Evolutionary conservation across 1,140 invertebrate genomes (phyloP), one percentile per base, ranked within the genome.

Genomic region (Dolichoris vasculosae): DNA sequence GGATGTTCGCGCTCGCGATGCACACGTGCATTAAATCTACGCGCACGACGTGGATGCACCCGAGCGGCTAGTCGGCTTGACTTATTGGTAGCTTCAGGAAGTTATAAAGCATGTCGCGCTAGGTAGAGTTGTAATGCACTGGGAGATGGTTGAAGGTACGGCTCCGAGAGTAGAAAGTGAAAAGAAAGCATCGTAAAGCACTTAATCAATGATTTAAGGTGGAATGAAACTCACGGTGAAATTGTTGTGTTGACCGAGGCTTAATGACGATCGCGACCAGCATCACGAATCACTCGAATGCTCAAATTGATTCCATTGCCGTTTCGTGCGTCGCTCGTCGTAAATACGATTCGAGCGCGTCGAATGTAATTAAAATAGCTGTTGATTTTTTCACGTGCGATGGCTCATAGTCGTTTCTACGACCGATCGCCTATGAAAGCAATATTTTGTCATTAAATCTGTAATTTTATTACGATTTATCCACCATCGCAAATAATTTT

Each of bases 81-180:
- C 82, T 84, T 77, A 84, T 78, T 69, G 75, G 75, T 69, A 78
- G 83, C 75, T 78, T 84, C 30, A 55, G 83, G 48, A 85, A 85
- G 83, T 48, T 26, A 38, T 85, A 73, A 64, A 85, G 67, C 84
- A 59, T 46, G n/a, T 80, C 67, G 46, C 38, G 20, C 32, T 38
- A 69, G 1, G 17, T 30, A 40, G 32, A 0, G 11, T 3, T 40
- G 8, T 38, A 13, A 67, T 30, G 8, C 32, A 35, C 13, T 11
- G 23, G 26, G 23, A 26, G 23, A n/a, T 63, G 3, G 3, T 1
- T n/a, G 2, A 7, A 8, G 6, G 8, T 13, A 1, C 32, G 35
- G n/a, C 63, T 35, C 20, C 30, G 55, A 46, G 55, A 43, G 38
- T 81, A 75, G 78, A 85, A 81, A 85, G 84, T 81, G 40, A 79